phyloP scores from a whole-genome alignment of 1,140 invertebrate species.

The Hesperophylax magnus region DNA sequence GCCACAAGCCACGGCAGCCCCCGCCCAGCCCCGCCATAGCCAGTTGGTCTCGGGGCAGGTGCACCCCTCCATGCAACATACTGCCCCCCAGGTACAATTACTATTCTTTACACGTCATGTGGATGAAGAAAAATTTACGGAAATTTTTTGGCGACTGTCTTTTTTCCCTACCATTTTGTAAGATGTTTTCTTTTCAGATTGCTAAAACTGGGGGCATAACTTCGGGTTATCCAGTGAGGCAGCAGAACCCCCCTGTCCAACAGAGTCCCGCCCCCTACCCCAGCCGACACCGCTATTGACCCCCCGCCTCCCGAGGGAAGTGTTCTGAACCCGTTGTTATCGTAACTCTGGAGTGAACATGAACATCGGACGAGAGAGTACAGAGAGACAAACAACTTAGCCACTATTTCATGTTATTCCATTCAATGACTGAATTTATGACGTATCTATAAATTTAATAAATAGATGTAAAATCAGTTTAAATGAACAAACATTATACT shows the following conservation, averaged over 20 bases:
- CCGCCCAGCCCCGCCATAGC: slow-evolving; percentile 40
- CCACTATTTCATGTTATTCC: no score
- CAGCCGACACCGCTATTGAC: slow-evolving; percentile 66
- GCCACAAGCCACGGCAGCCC: slow-evolving; percentile 17
- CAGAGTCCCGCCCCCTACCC: slow-evolving; percentile 68
- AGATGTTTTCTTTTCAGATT: slow-evolving; percentile 59
- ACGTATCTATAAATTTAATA: no score
- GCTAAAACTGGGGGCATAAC: slow-evolving; percentile 68
- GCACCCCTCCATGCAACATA: slow-evolving; percentile 45
- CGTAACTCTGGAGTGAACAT: slow-evolving; percentile 50
- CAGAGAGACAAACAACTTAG: no score
- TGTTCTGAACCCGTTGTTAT: slow-evolving; percentile 51
- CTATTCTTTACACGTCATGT: neutral
- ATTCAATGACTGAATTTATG: no score
- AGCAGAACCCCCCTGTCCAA: slow-evolving; percentile 65
- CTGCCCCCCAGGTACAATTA: slow-evolving; percentile 10
- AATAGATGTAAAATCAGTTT: no score
- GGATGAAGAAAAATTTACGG: no score
- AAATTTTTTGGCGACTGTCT: neutral
- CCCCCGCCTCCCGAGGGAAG: slow-evolving; percentile 48
- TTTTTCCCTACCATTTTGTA: neutral
- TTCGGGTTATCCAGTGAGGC: slow-evolving; percentile 68
- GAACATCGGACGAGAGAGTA: neutral
- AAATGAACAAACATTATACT: no score
- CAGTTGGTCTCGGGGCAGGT: slow-evolving; percentile 41